Evolutionary conservation across 2,797 vertebrate species (phyloP), one percentile per base, ranked within the genome.

Genomic region (Sebastes trivittatus): DNA sequence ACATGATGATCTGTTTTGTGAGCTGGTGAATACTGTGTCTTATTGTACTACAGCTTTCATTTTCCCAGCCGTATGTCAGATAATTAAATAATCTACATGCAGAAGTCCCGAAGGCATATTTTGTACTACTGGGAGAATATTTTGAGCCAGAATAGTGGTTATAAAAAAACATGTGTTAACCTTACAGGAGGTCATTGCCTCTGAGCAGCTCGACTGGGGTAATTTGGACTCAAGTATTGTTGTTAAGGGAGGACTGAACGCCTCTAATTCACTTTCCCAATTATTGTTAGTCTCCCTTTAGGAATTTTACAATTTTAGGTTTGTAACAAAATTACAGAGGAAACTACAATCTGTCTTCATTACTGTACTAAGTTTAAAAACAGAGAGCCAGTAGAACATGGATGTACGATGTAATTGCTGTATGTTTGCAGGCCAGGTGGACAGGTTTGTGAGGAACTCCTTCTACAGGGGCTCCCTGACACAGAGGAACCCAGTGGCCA

Each of bases 391-490:
- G 36, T 42, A 70, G 46, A 81, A 46, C 11, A 27, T 80, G 60
- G 20, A 58, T 84, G 56, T 59, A 76, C 67, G 70, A 52, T 73
- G 58, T 75, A 78, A 83, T 25, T 89, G 77, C 68, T 86, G 79
- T 88, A 63, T 93, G 80, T 94, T 85, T 90, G 54, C 89, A 94
- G 89, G 54, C 59, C 18, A 94, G 94, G 95, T 81, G 0, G 93
- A 93, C 78, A 82, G 87, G 76, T 96, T 97, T 70, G 89, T 91
- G 36, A 95, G 96, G 72, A 96, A 96, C 76, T 94, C 95, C 0
- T 0, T 72, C 70, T 96, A 97, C 93, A 96, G 92, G 0, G 96
- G 97, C 56, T 98, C 97, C 4, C 88, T 98, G 92, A 97, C 97
- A 0, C 97, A 97, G 89, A 96, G 97, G 75, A 97, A 94, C 88